Conservation (phyloP, 30 jellyfish, hydroid and myxozoan species). For the Turritopsis dohrnii region DNA sequence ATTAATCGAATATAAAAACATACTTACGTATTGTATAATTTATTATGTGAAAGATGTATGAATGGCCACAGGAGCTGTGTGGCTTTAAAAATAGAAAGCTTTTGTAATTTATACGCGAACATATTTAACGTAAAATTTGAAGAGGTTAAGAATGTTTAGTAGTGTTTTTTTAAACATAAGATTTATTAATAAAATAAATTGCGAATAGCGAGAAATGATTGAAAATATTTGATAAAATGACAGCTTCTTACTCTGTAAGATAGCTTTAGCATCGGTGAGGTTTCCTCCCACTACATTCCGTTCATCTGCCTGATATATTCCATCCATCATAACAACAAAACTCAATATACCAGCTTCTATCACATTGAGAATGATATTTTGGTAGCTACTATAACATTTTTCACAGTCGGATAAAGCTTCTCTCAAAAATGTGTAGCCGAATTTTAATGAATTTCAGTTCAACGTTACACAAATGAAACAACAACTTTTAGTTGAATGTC, state of each 20-base stretch:
- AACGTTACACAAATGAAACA: neutral
- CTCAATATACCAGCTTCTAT: neutral
- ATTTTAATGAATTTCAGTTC: neutral
- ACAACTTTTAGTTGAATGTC: neutral
- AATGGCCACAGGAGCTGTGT: neutral
- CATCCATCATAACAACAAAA: neutral
- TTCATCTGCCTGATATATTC: conserved; percentile 20
- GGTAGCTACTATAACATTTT: neutral
- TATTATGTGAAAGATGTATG: neutral
- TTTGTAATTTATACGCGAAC: no score
- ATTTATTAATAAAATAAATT: no score
- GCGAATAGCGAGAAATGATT: no score
- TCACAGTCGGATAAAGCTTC: neutral
- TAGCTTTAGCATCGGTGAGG: conserved; percentile 31
- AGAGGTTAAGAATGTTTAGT: neutral
- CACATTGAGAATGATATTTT: neutral
- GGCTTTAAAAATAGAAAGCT: neutral
- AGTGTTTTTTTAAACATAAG: neutral
- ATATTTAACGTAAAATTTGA: neutral
- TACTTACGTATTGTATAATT: neutral
- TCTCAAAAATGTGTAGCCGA: neutral
- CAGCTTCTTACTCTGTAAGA: conserved; percentile 23
- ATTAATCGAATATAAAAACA: neutral
- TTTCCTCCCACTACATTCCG: conserved; percentile 24
- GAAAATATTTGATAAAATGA: neutral